Percentiles rank a stretch among this genome's conserved stretches.
Evolutionary conservation across 2,113 vertebrate species (phyloP).

Genomic region (Grantiella picta): DNA sequence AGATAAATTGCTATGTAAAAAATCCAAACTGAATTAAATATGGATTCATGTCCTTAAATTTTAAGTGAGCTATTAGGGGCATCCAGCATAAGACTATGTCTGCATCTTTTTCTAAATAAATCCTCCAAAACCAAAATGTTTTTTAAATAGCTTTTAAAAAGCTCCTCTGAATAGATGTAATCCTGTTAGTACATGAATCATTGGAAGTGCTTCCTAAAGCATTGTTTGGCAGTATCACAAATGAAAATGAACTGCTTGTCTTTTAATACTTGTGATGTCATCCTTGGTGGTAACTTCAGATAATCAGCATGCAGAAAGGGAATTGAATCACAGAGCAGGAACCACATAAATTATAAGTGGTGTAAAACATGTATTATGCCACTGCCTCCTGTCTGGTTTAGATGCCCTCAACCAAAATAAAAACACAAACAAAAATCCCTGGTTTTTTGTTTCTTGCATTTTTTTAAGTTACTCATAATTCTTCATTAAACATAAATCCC

Average conservation of each 20-base stretch:
- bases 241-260: background rate
- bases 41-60: background rate
- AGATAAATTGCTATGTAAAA: background rate
- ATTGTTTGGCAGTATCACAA: background rate
- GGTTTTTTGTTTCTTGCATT: background rate
- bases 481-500: background rate
- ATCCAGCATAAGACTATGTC: background rate
- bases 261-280: background rate
- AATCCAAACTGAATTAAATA: background rate
- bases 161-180: background rate
- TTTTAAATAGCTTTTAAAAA: background rate
- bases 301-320: background rate
- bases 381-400: background rate
- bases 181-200: background rate
- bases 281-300: background rate
- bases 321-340: background rate
- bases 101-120: background rate
- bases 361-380: background rate
- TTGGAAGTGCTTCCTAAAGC: background rate
- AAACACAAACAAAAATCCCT: background rate
- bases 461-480: background rate
- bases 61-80: background rate
- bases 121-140: background rate
- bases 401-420: background rate
- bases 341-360: background rate